Conservation (phyloP, 2,888 invertebrate species). For the Stenodema calcarata region DNA sequence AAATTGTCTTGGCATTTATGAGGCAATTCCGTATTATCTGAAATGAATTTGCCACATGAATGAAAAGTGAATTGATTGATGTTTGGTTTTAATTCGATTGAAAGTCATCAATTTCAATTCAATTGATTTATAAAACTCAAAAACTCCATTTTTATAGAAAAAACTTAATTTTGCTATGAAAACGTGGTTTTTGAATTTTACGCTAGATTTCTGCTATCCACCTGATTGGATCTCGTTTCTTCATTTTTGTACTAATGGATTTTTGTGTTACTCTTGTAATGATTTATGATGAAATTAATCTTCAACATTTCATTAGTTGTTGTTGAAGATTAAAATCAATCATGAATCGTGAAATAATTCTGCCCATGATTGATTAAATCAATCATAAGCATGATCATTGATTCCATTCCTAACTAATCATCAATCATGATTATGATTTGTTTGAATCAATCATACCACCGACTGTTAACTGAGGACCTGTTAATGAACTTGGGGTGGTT, state of each 20-base stretch:
- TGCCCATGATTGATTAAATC: background rate
- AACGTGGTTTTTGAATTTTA: background rate
- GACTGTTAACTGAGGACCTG: background rate
- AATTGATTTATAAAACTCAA: background rate
- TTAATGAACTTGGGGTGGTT: background rate
- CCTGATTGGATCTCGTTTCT: background rate
- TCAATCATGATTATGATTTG: background rate
- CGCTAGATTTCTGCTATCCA: background rate
- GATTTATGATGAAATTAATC: background rate
- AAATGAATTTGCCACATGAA: no score
- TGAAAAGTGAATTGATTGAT: no score
- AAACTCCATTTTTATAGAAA: background rate
- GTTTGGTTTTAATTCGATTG: no score
- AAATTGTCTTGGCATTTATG: no score
- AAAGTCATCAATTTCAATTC: no score
- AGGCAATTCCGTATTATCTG: no score
- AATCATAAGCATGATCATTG: background rate
- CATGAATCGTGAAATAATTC: background rate
- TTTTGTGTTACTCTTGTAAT: background rate
- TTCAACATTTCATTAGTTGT: background rate
- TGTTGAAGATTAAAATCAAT: background rate
- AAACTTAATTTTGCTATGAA: background rate
- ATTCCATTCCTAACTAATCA: background rate
- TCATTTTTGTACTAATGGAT: background rate
- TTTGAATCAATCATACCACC: background rate